phyloP scores from a whole-genome alignment of 2,888 invertebrate species.

The Microctonus hyperodae region DNA sequence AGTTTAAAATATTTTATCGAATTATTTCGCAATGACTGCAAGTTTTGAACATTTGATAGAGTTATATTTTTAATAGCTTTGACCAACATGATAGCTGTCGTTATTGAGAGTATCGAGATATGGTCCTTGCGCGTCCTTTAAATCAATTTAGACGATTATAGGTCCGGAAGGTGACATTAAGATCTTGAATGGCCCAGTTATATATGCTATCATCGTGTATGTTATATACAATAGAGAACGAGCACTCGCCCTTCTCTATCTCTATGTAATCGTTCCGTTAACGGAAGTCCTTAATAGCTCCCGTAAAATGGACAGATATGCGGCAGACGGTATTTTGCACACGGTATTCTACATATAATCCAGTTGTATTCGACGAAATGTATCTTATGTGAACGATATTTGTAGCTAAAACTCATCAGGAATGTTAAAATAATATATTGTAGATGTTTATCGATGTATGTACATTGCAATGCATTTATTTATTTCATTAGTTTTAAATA shows the following conservation, averaged over 20 bases:
- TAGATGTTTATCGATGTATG: too few species aligned
- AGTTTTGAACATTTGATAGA: background rate
- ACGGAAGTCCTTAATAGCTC: conserved; percentile 49
- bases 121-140: background rate
- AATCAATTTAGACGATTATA: conserved; percentile 24
- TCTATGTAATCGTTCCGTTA: conserved; percentile 44
- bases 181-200: background rate
- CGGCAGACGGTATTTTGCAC: conserved; percentile 37
- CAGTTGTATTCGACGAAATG: conserved; percentile 25
- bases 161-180: conserved; percentile 9
- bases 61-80: background rate
- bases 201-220: conserved; percentile 6
- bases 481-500: too few species aligned
- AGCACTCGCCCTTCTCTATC: conserved; percentile 34
- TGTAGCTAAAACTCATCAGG: too few species aligned
- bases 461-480: too few species aligned
- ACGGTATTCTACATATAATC: conserved; percentile 29
- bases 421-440: too few species aligned
- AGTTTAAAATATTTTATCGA: too few species aligned
- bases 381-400: conserved; percentile 30
- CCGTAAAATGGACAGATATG: conserved; percentile 47
- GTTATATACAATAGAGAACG: conserved; percentile 9
- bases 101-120: background rate
- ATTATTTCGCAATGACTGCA: background rate
- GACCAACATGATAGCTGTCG: background rate